A percentile compares a stretch with the other conserved stretches of the same genome.
Evolutionary conservation across 35 echinoderm and acorn worm genomes (phyloP).

Genomic region (Apostichopus californicus): DNA sequence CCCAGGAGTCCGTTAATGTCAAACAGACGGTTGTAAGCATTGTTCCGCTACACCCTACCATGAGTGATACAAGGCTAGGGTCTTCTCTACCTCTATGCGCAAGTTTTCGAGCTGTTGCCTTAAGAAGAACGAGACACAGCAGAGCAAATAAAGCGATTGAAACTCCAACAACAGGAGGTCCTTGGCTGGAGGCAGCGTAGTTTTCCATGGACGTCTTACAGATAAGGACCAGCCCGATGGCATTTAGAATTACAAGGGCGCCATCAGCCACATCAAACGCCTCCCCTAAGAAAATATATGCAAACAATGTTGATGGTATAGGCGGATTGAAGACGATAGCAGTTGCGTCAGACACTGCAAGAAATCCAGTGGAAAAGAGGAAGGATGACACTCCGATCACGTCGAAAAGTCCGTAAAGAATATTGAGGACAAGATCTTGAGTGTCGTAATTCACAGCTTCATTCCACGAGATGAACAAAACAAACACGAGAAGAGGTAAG

Average conservation of each 20-base stretch:
- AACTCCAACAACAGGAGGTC: not conserved
- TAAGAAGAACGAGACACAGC: not conserved
- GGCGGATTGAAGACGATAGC: constrained; percentile 11
- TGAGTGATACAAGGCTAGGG: not conserved
- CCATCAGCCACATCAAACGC: not conserved
- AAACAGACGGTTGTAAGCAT: not conserved
- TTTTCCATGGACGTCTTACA: not conserved
- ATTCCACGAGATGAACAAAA: not conserved
- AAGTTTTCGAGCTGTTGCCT: not conserved
- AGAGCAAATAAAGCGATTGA: not conserved
- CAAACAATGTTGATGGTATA: not conserved
- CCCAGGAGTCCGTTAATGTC: not conserved
- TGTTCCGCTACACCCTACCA: not conserved
- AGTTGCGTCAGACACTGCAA: not conserved
- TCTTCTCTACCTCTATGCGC: not conserved
- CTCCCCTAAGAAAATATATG: not conserved
- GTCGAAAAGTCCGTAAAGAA: not conserved
- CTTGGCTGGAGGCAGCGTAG: not conserved
- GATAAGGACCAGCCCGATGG: not conserved
- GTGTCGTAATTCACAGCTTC: not conserved
- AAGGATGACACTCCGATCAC: not conserved
- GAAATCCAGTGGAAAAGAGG: not conserved
- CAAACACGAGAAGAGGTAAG: not conserved
- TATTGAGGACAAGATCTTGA: not conserved
- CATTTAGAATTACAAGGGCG: not conserved